Percentiles rank a stretch among this genome's conserved stretches.
Conservation (phyloP, 1,140 invertebrate genomes). For the Anoplolepis gracilipes region DNA sequence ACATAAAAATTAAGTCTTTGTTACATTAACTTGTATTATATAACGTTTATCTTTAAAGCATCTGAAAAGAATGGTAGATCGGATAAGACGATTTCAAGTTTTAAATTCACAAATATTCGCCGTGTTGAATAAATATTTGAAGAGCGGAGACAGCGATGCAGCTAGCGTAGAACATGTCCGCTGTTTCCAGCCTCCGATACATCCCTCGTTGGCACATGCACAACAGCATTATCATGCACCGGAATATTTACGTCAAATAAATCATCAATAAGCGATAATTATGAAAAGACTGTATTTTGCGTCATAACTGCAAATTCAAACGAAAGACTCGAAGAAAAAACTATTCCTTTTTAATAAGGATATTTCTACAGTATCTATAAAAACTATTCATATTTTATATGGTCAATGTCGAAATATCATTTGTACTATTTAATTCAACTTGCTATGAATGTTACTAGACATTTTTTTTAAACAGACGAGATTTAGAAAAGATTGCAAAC, state of each 20-base stretch:
- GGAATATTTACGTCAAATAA: conserved; percentile 87
- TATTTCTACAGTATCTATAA: background rate
- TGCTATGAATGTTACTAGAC: conserved; percentile 6
- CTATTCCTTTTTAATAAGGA: conserved; percentile 65
- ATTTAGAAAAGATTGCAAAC: conserved; percentile 16
- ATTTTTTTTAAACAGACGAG: background rate
- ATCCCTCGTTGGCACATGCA: conserved; percentile 89
- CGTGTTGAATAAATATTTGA: conserved; percentile 98
- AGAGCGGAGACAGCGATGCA: conserved; percentile 93
- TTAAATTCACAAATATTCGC: conserved; percentile 99
- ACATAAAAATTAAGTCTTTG: background rate
- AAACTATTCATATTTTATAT: conserved; percentile 43
- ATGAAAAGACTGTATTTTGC: conserved; percentile 9
- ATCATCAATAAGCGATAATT: conserved; percentile 77
- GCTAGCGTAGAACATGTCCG: conserved; percentile 98
- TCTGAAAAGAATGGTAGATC: conserved; percentile 98
- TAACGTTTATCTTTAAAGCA: conserved; percentile 88
- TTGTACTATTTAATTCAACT: conserved; percentile 26
- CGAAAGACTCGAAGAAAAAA: background rate
- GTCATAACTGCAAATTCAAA: background rate
- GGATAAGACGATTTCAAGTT: conserved; percentile 98
- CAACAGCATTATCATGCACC: conserved; percentile 88
- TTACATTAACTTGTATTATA: conserved; percentile 67
- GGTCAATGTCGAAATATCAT: background rate
- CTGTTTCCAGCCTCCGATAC: conserved; percentile 97